Percentiles rank a stretch among this genome's conserved stretches.
phyloP scores from a whole-genome alignment of 2,888 invertebrate species.

The Catocala sponsa region DNA sequence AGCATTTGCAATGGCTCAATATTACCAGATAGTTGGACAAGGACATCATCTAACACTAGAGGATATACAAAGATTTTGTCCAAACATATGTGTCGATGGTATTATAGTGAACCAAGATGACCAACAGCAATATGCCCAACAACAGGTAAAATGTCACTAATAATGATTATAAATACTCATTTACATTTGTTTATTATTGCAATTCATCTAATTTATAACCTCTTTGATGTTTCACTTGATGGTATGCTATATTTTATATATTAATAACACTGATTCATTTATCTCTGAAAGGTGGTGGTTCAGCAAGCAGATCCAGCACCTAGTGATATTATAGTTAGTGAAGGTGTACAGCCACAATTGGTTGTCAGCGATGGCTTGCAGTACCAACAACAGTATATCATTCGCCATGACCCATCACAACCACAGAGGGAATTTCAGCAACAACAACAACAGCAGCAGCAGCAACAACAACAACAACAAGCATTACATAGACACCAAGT shows the following conservation, averaged over 20 bases:
- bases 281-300: constrained; percentile 77
- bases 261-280: no score
- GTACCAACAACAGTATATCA: constrained; percentile 84
- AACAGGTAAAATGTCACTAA: constrained; percentile 67
- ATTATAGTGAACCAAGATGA: constrained; percentile 84
- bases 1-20: constrained; percentile 90
- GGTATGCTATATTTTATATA: no score
- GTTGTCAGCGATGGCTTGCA: constrained; percentile 82
- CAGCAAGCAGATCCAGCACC: constrained; percentile 83
- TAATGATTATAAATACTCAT: background rate
- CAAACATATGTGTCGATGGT: constrained; percentile 87
- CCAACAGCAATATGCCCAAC: constrained; percentile 82
- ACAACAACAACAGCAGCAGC: constrained; percentile 65
- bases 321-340: constrained; percentile 87
- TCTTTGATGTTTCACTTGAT: no score
- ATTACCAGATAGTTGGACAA: constrained; percentile 90
- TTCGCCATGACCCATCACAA: constrained; percentile 78
- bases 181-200: no score
- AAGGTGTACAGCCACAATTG: constrained; percentile 78
- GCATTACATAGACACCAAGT: constrained; percentile 73
- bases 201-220: no score
- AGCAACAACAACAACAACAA: constrained; percentile 63
- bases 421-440: constrained; percentile 76
- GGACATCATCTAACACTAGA: constrained; percentile 86
- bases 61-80: constrained; percentile 90